phyloP scores from a whole-genome alignment of 2,797 vertebrate genomes.

The Lacerta bilineata region DNA sequence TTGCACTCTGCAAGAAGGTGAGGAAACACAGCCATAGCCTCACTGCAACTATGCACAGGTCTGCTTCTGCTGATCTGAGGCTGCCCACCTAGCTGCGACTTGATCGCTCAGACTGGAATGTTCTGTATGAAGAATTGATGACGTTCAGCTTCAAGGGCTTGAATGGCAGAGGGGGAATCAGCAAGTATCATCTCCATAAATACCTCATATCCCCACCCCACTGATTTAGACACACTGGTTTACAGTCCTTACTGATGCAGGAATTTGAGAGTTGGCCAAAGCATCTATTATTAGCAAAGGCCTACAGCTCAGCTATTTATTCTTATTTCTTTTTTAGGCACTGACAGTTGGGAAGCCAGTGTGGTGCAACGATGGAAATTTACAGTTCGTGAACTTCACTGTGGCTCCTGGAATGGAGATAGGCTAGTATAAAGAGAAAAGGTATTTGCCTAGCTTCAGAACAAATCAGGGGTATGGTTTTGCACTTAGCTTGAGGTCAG shows the following conservation, averaged over 20 bases:
- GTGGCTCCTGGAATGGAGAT: background rate
- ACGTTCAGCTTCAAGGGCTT: background rate
- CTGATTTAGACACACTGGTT: background rate
- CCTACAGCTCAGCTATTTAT: background rate
- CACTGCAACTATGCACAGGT: background rate
- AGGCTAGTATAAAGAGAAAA: no score
- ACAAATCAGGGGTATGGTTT: no score
- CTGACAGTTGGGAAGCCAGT: background rate
- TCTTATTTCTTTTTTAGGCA: background rate
- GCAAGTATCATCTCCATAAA: background rate
- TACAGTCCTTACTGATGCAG: constrained; percentile 6
- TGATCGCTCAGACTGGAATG: background rate
- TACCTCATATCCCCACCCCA: background rate
- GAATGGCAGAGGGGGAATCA: constrained; percentile 1
- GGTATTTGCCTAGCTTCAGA: no score
- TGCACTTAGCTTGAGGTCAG: no score
- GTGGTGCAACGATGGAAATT: background rate
- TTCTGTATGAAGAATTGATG: background rate
- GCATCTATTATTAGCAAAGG: constrained; percentile 43
- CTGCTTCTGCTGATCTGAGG: background rate
- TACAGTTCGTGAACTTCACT: background rate
- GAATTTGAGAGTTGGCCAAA: constrained; percentile 22
- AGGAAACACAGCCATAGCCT: background rate
- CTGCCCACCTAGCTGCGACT: accelerated
- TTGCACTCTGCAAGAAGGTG: background rate